These are phyloP conservation scores for Nomada fabriciana DNA, from an alignment of 2,888 invertebrate species.

Conservation along the genomic window DNA sequence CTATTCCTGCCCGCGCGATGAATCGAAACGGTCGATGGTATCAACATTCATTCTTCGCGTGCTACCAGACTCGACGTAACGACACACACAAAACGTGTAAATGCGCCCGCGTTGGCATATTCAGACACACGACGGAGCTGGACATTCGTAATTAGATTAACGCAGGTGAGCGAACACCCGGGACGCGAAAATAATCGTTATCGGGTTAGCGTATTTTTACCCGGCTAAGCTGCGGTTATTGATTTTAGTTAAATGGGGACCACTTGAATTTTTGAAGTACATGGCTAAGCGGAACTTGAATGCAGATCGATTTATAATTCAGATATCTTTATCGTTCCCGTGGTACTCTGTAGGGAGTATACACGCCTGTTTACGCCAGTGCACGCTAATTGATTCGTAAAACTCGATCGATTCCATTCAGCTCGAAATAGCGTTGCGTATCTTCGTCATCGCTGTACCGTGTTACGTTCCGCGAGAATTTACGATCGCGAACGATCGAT, in stretches of 20 bases:
- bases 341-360: not conserved
- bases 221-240: slow-evolving; percentile 32
- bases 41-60: slow-evolving; percentile 33
- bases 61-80: not conserved
- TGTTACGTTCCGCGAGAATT: slow-evolving; percentile 11
- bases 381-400: not conserved
- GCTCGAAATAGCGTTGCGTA: not conserved
- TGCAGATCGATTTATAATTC: slow-evolving; percentile 9
- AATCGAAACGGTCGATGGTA: slow-evolving; percentile 15
- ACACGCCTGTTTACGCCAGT: too few relatives aligned
- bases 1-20: not conserved
- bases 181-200: slow-evolving; percentile 51
- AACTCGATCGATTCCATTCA: slow-evolving; percentile 15
- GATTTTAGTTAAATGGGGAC: slow-evolving; percentile 42
- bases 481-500: slow-evolving; percentile 23
- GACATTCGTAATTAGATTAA: slow-evolving; percentile 53
- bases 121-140: slow-evolving; percentile 18
- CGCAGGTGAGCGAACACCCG: slow-evolving; percentile 33
- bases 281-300: not conserved
- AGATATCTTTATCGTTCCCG: slow-evolving; percentile 18
- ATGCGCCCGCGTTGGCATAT: slow-evolving; percentile 11
- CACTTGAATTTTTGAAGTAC: slow-evolving; percentile 39
- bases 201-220: slow-evolving; percentile 47
- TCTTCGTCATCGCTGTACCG: not conserved
- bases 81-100: slow-evolving; percentile 3